These are phyloP conservation scores for Arenicola marina DNA, from an alignment of 2,888 invertebrate genomes.

Conservation along the genomic window DNA sequence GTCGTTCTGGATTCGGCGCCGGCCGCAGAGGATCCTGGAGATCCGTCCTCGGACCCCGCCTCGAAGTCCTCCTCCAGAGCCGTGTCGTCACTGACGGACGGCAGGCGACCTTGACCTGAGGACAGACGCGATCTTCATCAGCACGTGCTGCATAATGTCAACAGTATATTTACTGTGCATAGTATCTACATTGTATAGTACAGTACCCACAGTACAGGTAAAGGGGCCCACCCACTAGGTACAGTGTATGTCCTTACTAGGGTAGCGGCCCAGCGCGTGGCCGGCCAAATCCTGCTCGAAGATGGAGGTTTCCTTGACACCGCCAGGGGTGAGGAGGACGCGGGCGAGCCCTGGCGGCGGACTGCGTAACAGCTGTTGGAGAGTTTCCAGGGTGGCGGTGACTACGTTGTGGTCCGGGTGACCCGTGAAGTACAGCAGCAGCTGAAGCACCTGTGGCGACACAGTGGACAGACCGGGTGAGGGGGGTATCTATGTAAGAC, in stretches of 20 bases:
- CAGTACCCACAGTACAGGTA: too few species aligned
- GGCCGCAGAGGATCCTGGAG: too few species aligned
- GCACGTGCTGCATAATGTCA: too few species aligned
- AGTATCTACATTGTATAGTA: too few species aligned
- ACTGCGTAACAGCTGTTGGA: slow-evolving; percentile 69
- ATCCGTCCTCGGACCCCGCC: slow-evolving; percentile 28
- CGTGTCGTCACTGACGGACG: slow-evolving; percentile 44
- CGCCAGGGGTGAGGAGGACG: slow-evolving; percentile 65
- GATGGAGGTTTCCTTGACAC: slow-evolving; percentile 46
- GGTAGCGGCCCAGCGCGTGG: too few species aligned
- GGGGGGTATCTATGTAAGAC: too few species aligned
- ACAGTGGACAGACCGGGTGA: too few species aligned
- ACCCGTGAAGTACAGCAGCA: slow-evolving; percentile 63
- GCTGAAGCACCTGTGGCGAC: slow-evolving; percentile 59
- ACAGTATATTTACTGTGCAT: too few species aligned
- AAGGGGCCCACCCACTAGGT: too few species aligned
- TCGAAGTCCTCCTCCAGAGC: slow-evolving; percentile 55
- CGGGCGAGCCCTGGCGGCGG: slow-evolving; percentile 66
- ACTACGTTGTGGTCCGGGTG: slow-evolving; percentile 84
- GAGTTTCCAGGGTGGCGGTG: slow-evolving; percentile 80
- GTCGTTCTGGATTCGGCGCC: too few species aligned
- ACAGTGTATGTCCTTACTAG: too few species aligned
- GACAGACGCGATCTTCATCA: too few species aligned
- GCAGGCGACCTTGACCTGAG: slow-evolving; percentile 15
- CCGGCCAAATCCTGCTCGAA: not conserved